These are phyloP conservation scores for Pantherophis guttatus DNA, from an alignment of 2,113 vertebrate species.

Conservation along the genomic window DNA sequence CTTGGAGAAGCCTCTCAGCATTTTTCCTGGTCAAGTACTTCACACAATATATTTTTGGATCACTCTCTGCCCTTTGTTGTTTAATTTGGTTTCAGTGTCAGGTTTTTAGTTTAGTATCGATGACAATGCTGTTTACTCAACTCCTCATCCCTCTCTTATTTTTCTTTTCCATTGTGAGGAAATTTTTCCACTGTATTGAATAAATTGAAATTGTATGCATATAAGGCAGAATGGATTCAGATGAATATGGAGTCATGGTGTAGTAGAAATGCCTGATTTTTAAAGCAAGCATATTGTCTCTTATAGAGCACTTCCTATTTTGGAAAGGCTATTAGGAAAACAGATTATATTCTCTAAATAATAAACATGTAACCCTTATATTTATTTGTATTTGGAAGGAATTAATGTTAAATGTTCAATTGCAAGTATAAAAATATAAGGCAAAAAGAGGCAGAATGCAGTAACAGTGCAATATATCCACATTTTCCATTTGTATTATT, in stretches of 20 bases:
- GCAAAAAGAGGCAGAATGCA: conserved; percentile 3
- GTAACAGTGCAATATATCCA: not conserved
- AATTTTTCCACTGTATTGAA: not conserved
- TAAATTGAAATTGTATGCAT: not conserved
- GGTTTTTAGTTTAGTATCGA: not conserved
- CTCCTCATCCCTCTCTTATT: not conserved
- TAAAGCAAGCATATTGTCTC: not conserved
- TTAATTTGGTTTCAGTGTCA: not conserved
- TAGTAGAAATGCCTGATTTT: not conserved
- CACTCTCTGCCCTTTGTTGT: not conserved
- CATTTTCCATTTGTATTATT: not conserved
- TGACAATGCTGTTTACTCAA: not conserved
- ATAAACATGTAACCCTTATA: not conserved
- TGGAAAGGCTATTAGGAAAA: not conserved
- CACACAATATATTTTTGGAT: not conserved
- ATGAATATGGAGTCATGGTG: not conserved
- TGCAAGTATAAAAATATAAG: not conserved
- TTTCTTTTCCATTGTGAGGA: not conserved
- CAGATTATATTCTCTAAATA: not conserved
- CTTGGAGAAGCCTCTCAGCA: not conserved
- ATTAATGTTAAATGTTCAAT: not conserved
- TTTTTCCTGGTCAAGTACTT: not conserved
- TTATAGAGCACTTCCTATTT: not conserved
- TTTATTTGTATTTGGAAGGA: not conserved
- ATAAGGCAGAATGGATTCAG: not conserved